A percentile compares a stretch with the other conserved stretches of the same genome.
These are phyloP conservation scores for Trachymyrmex septentrionalis DNA, from an alignment of 1,140 invertebrate species.

Conservation along the genomic window DNA sequence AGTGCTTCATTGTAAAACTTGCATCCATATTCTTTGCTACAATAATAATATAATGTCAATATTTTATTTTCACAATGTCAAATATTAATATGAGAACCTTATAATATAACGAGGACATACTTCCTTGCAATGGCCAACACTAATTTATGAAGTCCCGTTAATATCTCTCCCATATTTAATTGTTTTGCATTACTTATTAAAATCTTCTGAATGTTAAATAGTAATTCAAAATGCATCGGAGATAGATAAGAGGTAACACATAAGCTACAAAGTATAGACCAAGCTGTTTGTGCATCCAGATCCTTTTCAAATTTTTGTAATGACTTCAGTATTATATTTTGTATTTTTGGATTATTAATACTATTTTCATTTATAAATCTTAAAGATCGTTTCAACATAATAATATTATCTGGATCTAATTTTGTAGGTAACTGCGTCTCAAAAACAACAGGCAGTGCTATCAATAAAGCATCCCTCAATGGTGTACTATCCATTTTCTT, in stretches of 20 bases:
- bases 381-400: slow-evolving; percentile 27
- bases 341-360: slow-evolving; percentile 25
- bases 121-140: slow-evolving; percentile 69
- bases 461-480: slow-evolving; percentile 87
- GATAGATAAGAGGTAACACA: background rate
- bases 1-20: slow-evolving; percentile 88
- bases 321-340: slow-evolving; percentile 16
- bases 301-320: slow-evolving; percentile 19
- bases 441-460: slow-evolving; percentile 89
- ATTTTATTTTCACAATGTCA: slow-evolving; percentile 32
- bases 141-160: slow-evolving; percentile 84
- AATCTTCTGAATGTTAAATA: slow-evolving; percentile 20
- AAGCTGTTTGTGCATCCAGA: background rate
- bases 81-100: slow-evolving; percentile 21
- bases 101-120: slow-evolving; percentile 61
- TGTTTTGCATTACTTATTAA: slow-evolving; percentile 77
- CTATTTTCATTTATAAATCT: slow-evolving; percentile 29
- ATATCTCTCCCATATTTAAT: slow-evolving; percentile 85
- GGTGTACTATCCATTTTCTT: slow-evolving; percentile 84
- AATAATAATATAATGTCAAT: slow-evolving; percentile 62
- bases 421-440: slow-evolving; percentile 86
- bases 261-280: slow-evolving; percentile 47
- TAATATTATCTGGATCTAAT: slow-evolving; percentile 47
- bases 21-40: slow-evolving; percentile 53
- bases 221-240: slow-evolving; percentile 7